Base-by-base conservation (phyloP, 2,113 vertebrate genomes). In the Actinemys pallida region DNA sequence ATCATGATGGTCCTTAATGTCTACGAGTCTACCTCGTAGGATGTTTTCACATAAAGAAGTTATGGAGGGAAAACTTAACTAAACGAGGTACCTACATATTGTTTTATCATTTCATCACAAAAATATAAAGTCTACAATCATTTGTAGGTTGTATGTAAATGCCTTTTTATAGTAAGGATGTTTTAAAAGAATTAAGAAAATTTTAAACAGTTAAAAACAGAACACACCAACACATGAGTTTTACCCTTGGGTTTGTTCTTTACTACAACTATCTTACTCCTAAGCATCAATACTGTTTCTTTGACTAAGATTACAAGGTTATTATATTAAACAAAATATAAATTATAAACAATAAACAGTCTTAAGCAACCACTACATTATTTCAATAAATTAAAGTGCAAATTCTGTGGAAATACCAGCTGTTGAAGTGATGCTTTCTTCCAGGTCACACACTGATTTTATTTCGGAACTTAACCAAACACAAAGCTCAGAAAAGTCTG, bases 401-500 rank as follows among this genome's bases (percentile, higher is more conserved):
- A 95, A 83, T 14, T n/a, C 35, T 92, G 42, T 80, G 16, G 6
- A 80, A 83, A 85, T 98, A 98, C 98, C 98, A 90, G 98, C 97
- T 87, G 92, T 90, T 42, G 99, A 98, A 20, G 98, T 98, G 57
- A 99, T 98, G 96, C 97, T 99, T 97, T 99, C 99, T 97, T 99
- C 99, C 97, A 99, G 97, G 42, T 97, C 96, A 96, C 98, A 98
- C 27, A 99, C 96, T 6, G 97, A 96, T 79, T 99, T 98, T 90
- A 99, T 98, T 78, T 98, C 98, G 92, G 98, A 98, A 8, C 98
- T 96, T 80, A 99, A 95, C 99, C 99, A 99, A 97, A 98, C 3
- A 19, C 99, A 99, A 39, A 99, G 98, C n/a, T 98, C 98, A 94
- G 98, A 98, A 96, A 99, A 99, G 59, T 99, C 98, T 24, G 98